Conservation (phyloP, 2,797 vertebrate species). For the Pipistrellus kuhlii region DNA sequence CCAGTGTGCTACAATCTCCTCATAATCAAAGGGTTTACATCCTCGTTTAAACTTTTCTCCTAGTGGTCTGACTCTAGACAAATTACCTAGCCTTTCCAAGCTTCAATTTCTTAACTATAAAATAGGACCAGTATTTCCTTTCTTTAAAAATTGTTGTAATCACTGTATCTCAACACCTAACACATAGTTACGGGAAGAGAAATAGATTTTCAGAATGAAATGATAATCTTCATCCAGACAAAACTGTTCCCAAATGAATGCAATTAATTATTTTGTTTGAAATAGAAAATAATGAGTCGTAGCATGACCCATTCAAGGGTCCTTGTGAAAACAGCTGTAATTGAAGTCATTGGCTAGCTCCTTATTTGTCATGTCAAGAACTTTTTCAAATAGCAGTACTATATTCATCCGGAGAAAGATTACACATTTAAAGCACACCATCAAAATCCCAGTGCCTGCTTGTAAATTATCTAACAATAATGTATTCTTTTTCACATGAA, state of each 20-base stretch:
- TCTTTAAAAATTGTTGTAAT: background rate
- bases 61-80: background rate
- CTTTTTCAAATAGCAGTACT: conserved; percentile 46
- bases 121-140: background rate
- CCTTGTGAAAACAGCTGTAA: conserved; percentile 56
- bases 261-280: conserved; percentile 71
- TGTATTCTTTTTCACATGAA: background rate
- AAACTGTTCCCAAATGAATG: conserved; percentile 45
- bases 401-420: conserved; percentile 60
- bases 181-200: conserved; percentile 11
- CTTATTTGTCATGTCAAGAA: conserved; percentile 58
- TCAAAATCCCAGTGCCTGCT: background rate
- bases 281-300: conserved; percentile 57
- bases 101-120: conserved; percentile 35
- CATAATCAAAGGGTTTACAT: background rate
- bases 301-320: conserved; percentile 5
- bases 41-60: background rate
- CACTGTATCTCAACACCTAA: background rate
- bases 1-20: background rate
- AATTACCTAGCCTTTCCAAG: conserved; percentile 19
- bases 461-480: conserved; percentile 28
- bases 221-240: conserved; percentile 29
- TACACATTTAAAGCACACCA: conserved; percentile 32
- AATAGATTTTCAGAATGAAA: conserved; percentile 40
- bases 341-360: conserved; percentile 17